Evolutionary conservation across 2,113 vertebrate genomes (phyloP).

Genomic region (Lipophrys pholis): DNA sequence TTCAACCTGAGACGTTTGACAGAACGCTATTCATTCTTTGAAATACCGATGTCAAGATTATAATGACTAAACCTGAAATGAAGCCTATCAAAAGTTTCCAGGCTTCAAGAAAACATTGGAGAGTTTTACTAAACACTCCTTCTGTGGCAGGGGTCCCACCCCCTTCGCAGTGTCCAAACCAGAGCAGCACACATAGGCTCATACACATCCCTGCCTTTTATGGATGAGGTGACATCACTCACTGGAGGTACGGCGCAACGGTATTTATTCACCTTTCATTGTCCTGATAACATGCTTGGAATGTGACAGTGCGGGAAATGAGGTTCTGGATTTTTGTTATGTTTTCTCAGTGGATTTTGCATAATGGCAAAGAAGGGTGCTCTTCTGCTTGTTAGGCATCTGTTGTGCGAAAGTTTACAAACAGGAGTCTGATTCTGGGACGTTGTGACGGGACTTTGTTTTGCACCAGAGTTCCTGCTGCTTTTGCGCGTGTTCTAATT

Average conservation of each 20-base stretch:
- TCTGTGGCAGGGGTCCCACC: slow-evolving; percentile 65
- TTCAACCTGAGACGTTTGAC: slow-evolving; percentile 2
- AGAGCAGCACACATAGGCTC: slow-evolving; percentile 77
- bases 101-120: slow-evolving; percentile 46
- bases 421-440: slow-evolving; percentile 9
- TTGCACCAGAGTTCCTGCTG: slow-evolving; percentile 7
- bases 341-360: slow-evolving; percentile 43
- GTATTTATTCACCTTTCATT: slow-evolving; percentile 85
- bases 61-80: not conserved
- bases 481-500: slow-evolving; percentile 25
- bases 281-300: slow-evolving; percentile 82
- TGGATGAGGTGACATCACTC: slow-evolving; percentile 86
- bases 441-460: slow-evolving; percentile 65
- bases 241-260: slow-evolving; percentile 77
- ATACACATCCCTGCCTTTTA: slow-evolving; percentile 76
- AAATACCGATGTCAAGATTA: not conserved
- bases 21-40: slow-evolving; percentile 2
- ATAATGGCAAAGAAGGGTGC: slow-evolving; percentile 8
- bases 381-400: slow-evolving; percentile 51
- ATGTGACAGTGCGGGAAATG: slow-evolving; percentile 67
- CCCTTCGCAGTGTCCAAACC: slow-evolving; percentile 79
- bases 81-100: slow-evolving; percentile 24
- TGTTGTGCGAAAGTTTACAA: slow-evolving; percentile 83
- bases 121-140: slow-evolving; percentile 55
- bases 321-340: slow-evolving; percentile 56